Base-by-base conservation (phyloP, 2,888 invertebrate genomes). In the Platynereis dumerilii region DNA sequence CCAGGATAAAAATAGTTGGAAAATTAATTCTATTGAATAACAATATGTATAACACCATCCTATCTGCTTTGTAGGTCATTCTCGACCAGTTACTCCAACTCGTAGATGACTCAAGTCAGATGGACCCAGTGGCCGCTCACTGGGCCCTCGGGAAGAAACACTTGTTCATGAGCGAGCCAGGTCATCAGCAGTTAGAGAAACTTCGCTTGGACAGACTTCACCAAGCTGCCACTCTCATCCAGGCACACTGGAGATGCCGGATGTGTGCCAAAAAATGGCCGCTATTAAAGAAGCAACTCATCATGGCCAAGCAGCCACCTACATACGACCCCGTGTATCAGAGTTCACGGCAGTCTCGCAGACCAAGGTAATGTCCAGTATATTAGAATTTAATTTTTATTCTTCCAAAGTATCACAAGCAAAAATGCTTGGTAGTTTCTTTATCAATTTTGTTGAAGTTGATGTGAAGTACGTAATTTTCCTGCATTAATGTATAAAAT, bases 81-180 rank as follows among this genome's bases (percentile, higher is more conserved):
- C 85, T 92, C 58, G 90, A 91, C 76, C 89, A 89, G 78, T 91
- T 90, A 54, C 87, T 79, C 58, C 72, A 72, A 58, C 75, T 74
- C 0, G 73, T 79, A 69, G 81, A 84, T 60, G 78, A 80, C 12
- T 34, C 34, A 7, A 34, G 34, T 12, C 34, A 34, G 12, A 34
- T 34, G 34, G 34, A 34, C 12, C 34, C 34, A 7, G 34, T 34
- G 34, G 34, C 34, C 12, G 34, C 90, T 55, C 91, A 92, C 79
- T 96, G 95, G 93, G 93, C 94, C 28, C 88, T 93, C 56, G 96
- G 96, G 69, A 93, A 94, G 83, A 88, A 94, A 2, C 95, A 96
- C 84, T 92, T 96, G 55, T 96, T 96, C 85, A 88, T 96, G 68
- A 79, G 79, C 73, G 79, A 79, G 60, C 70, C 71, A 17, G 72